These are phyloP conservation scores for Phodopus roborovskii DNA, from an alignment of 2,113 vertebrate species.

Conservation along the genomic window DNA sequence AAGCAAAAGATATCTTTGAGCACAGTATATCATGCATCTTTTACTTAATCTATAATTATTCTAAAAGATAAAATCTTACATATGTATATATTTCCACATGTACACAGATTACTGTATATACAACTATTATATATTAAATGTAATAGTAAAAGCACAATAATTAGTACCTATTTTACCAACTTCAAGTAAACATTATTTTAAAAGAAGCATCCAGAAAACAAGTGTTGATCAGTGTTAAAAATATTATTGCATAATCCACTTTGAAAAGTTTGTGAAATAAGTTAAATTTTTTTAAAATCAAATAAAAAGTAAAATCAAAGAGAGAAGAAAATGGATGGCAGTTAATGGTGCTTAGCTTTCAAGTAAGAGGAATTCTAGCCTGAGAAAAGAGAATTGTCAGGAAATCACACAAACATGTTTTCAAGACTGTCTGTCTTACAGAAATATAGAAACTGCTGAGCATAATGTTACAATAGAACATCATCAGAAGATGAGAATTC, in stretches of 20 bases:
- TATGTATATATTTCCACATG: background rate
- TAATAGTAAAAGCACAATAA: background rate
- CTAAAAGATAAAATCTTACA: background rate
- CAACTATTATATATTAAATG: background rate
- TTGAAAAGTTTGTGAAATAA: background rate
- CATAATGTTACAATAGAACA: background rate
- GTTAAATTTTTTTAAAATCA: background rate
- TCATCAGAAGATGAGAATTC: background rate
- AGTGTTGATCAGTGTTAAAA: constrained; percentile 43
- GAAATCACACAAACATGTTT: background rate
- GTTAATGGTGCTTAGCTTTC: background rate
- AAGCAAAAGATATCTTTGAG: background rate
- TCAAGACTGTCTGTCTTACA: background rate
- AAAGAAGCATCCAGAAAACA: background rate
- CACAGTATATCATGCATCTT: background rate
- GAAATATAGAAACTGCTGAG: background rate
- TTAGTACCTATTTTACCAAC: background rate
- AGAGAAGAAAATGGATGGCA: background rate
- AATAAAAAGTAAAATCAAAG: background rate
- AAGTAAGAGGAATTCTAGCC: background rate
- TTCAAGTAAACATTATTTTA: background rate
- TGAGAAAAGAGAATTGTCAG: background rate
- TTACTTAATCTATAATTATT: background rate
- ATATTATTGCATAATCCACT: background rate
- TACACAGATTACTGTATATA: background rate